A percentile compares a stretch with the other conserved stretches of the same genome.
phyloP scores from a whole-genome alignment of 1,140 invertebrate genomes.

The Idris sp. region DNA sequence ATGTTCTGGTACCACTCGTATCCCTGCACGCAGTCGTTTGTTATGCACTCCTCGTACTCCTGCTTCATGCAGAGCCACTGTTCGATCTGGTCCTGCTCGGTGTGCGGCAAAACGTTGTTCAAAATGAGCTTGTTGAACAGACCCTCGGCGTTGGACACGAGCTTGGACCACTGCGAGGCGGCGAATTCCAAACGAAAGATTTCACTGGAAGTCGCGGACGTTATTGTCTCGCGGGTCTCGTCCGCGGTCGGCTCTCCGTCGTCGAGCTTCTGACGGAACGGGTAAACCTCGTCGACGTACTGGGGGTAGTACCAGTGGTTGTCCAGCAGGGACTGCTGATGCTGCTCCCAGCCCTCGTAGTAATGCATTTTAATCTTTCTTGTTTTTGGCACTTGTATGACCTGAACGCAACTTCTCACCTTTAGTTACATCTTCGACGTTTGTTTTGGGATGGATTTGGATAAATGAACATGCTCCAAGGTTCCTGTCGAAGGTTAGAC shows the following conservation, averaged over 20 bases:
- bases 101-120: slow-evolving; percentile 81
- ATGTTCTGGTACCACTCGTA: slow-evolving; percentile 65
- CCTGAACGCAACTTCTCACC: no score
- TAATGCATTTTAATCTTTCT: no score
- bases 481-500: no score
- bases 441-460: no score
- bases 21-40: slow-evolving; percentile 78
- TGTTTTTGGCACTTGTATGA: no score
- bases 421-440: no score
- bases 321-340: slow-evolving; percentile 68
- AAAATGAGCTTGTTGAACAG: slow-evolving; percentile 84
- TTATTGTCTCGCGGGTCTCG: slow-evolving; percentile 73
- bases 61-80: slow-evolving; percentile 91
- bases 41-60: slow-evolving; percentile 90
- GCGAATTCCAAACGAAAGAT: slow-evolving; percentile 88
- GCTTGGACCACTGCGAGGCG: slow-evolving; percentile 87
- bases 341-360: slow-evolving; percentile 71
- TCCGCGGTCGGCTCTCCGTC: slow-evolving; percentile 71
- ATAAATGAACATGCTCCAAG: no score
- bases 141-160: slow-evolving; percentile 90
- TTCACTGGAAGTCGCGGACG: slow-evolving; percentile 74
- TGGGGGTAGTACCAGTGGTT: slow-evolving; percentile 70
- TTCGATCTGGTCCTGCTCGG: slow-evolving; percentile 87
- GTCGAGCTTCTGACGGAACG: slow-evolving; percentile 65
- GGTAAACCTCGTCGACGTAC: slow-evolving; percentile 66